phyloP scores from a whole-genome alignment of 37 sponge, comb jelly and placozoan species.

The Halisarca cf. caerulea region DNA sequence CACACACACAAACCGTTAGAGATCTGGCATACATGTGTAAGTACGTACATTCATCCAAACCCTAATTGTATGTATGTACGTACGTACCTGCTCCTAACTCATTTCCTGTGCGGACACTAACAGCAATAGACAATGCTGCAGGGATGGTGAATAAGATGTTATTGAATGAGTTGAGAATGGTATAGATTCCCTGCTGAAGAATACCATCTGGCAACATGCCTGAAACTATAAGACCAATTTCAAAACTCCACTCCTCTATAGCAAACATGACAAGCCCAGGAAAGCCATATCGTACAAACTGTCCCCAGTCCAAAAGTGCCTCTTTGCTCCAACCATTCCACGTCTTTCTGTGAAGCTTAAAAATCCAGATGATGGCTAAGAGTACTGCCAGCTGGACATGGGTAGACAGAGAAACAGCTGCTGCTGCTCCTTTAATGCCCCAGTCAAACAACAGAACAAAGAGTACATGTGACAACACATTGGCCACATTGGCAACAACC shows the following conservation, averaged over 20 bases:
- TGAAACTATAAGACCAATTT: constrained; percentile 21
- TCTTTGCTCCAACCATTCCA: constrained; percentile 34
- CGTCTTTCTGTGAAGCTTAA: not conserved
- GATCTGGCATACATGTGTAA: no score
- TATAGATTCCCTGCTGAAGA: constrained; percentile 29
- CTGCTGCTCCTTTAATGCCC: constrained; percentile 35
- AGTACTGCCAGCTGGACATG: not conserved
- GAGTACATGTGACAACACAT: not conserved
- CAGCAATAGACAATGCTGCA: constrained; percentile 18
- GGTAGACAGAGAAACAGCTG: constrained; percentile 1
- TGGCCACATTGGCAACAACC: not conserved
- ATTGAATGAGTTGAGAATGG: constrained; percentile 13
- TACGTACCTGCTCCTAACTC: constrained; percentile 27
- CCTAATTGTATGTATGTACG: no score
- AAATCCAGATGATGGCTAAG: not conserved
- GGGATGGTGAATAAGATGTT: constrained; percentile 16
- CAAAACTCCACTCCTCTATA: constrained; percentile 41
- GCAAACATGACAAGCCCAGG: constrained; percentile 38
- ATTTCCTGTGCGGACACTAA: constrained; percentile 36
- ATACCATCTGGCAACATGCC: constrained; percentile 1
- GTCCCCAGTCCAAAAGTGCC: constrained; percentile 4
- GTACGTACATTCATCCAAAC: no score
- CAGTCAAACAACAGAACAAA: constrained; percentile 4
- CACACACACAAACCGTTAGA: no score
- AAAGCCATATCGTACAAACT: constrained; percentile 21